phyloP scores from a whole-genome alignment of 2,797 vertebrate species.

The Protonibea diacanthus region DNA sequence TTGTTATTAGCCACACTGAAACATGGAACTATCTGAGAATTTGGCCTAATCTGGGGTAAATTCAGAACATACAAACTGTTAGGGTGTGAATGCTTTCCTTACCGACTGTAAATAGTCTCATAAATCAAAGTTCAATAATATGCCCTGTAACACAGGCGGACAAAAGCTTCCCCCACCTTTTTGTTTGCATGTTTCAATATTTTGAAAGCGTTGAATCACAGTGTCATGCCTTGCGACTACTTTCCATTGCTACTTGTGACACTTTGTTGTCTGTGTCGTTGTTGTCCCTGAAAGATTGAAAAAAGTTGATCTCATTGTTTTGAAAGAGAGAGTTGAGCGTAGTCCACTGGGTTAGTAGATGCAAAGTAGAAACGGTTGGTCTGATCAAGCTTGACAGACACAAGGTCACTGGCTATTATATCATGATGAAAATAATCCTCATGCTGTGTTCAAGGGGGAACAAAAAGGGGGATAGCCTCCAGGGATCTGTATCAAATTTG shows the following conservation, averaged over 20 bases:
- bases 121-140: constrained; percentile 13
- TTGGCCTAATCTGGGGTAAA: neutral
- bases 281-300: constrained; percentile 21
- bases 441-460: constrained; percentile 25
- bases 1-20: neutral
- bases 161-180: constrained; percentile 6
- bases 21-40: too few species aligned
- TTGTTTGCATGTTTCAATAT: neutral
- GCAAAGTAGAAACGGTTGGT: constrained; percentile 30
- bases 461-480: constrained; percentile 41
- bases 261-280: constrained; percentile 6
- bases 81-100: constrained; percentile 21
- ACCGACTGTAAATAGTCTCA: constrained; percentile 15
- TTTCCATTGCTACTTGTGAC: constrained; percentile 5
- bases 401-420: constrained; percentile 23
- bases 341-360: constrained; percentile 19
- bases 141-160: neutral
- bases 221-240: neutral
- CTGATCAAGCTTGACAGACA: constrained; percentile 37
- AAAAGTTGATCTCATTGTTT: constrained; percentile 17
- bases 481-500: constrained; percentile 60
- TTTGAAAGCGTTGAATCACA: neutral
- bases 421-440: constrained; percentile 52
- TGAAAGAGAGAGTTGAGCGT: constrained; percentile 8
- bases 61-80: neutral